Evolutionary conservation across 2,888 invertebrate species (phyloP), one percentile per base, ranked within the genome.

Genomic region (Deilephila porcellus): DNA sequence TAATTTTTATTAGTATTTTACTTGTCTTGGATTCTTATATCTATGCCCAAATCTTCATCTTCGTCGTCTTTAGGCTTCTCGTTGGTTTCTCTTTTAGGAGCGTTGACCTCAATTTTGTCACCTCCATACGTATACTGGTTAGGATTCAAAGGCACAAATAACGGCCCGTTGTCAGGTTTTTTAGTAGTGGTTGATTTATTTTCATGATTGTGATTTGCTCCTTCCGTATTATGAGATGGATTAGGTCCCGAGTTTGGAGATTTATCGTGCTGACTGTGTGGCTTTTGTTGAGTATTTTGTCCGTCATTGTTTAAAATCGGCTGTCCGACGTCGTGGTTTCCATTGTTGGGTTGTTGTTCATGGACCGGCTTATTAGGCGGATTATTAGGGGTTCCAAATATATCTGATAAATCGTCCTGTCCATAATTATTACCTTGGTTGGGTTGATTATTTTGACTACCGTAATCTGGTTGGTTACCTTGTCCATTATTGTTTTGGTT

Each of bases 41-140:
- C 93, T 73, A 93, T 88, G 3, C 82, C 77, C 29, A 88, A 84
- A 60, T 91, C 90, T 63, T 91, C 90, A 20, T 91, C 90, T 45
- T 83, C 81, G 2, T 81, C 78, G 25, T 85, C 84, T 67, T 83
- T 82, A 7, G 81, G 79, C 56, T 86, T 86, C 34, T 82, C 83
- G 73, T 81, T 83, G 0, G 88, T 86, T 67, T 93, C 91, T 75
- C 91, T 83, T 82, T 93, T 93, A 4, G 93, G 93, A 20, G 86
- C 88, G 73, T 84, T 88, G 32, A 86, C 83, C 70, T 88, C 85
- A 56, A 85, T 86, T 78, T 88, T 88, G 72, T 89, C 88, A 62
- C 86, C 88, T 4, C 83, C 85, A 74, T 91, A 90, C 0, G 82
- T 76, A 71, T 88, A 88, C 67, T 88, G 85, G 71, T 89, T 88